Conservation (phyloP, 2,888 invertebrate genomes). For the Chrysolina oricalcia region DNA sequence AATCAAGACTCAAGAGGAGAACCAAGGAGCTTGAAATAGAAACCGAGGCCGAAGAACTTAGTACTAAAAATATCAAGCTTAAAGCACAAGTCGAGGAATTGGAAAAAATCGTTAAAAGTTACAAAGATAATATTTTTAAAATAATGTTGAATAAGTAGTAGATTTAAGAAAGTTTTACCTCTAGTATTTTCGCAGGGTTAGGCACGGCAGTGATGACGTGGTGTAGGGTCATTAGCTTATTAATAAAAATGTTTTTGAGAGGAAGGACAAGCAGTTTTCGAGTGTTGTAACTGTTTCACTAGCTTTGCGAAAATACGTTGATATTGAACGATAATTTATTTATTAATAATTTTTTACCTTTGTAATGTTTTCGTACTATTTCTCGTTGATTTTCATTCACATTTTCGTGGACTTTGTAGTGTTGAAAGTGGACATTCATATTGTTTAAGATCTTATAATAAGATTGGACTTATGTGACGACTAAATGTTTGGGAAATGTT, state of each 20-base stretch:
- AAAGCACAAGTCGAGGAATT: slow-evolving; percentile 79
- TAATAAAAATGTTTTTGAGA: neutral
- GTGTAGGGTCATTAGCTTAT: neutral
- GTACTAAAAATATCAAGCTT: slow-evolving; percentile 78
- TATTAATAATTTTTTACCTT: slow-evolving; percentile 9
- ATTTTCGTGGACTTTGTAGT: slow-evolving; percentile 11
- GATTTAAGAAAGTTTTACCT: neutral
- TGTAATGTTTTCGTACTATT: slow-evolving; percentile 9
- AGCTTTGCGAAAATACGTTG: neutral
- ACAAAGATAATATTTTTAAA: slow-evolving; percentile 79
- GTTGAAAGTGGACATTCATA: slow-evolving; percentile 17
- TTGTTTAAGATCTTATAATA: slow-evolving; percentile 29
- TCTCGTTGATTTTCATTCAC: slow-evolving; percentile 16
- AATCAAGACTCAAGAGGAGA: slow-evolving; percentile 83
- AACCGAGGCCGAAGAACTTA: slow-evolving; percentile 73
- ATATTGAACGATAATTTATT: neutral
- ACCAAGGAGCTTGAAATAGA: slow-evolving; percentile 73
- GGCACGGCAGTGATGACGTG: neutral
- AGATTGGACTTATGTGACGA: slow-evolving; percentile 13
- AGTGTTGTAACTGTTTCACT: neutral
- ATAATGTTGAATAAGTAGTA: slow-evolving; percentile 75
- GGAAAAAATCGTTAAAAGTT: slow-evolving; percentile 79
- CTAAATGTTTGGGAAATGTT: neutral
- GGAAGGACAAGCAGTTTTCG: neutral
- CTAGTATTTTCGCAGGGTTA: neutral